Base-by-base conservation (phyloP, 2,113 vertebrate genomes). In the Anolis sagrei region DNA sequence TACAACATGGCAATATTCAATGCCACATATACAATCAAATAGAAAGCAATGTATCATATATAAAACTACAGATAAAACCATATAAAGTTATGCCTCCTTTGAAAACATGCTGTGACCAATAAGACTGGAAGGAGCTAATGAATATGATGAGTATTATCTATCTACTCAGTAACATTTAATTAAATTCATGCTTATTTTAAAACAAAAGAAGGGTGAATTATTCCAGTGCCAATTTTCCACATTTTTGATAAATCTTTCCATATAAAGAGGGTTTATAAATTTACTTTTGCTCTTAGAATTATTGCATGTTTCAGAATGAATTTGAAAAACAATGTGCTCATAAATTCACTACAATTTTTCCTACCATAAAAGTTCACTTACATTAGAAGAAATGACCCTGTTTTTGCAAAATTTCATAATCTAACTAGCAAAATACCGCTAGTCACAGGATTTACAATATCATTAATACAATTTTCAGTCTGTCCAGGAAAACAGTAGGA, bases 351-450 rank as follows among this genome's bases (percentile, higher is more conserved):
- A 29, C n/a, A 75, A 0, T 70, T 81, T 88, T 89, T 86, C 29
- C 34, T 86, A 82, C 5, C 21, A 79, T 9, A 89, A 78, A 91
- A 39, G 39, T 87, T 92, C 88, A 73, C 25, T 88, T 86, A 86
- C 23, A 72, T 54, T 73, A 90, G 79, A 78, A 19, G n/a, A 10
- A 86, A 74, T 62, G 90, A 69, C 73, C 13, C 62, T 89, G 51
- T 44, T 79, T 73, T 86, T 62, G n/a, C 8, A 86, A 90, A 91
- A 64, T 0, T 1, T 84, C 64, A 80, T 32, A 58, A 32, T 89
- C 19, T 91, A 13, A 68, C 34, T 86, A 66, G 16, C 81, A 91
- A 66, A 16, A 90, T 90, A 84, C 0, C 76, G 84, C 49, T 11
- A 79, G 18, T 10, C 85, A 19, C 25, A 82, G 21, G 16, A 0